Base-by-base conservation (phyloP, 2,888 invertebrate species). In the Pterostichus madidus region DNA sequence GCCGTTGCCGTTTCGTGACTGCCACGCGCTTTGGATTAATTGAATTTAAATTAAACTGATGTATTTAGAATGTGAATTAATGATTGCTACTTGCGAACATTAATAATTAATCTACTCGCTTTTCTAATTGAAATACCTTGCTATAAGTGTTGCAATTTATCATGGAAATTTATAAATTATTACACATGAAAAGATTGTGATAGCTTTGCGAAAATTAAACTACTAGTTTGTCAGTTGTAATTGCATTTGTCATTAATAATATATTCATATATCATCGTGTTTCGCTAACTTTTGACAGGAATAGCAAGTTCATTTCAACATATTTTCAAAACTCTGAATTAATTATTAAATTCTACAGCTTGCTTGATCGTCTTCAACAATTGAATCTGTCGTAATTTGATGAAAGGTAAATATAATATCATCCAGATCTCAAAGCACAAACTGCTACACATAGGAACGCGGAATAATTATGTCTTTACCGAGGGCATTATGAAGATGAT, bases 31-130 rank as follows among this genome's bases (percentile, higher is more conserved):
- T 46, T 10, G 52, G 32, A 75, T 75, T 75, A 75, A 52, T 75
- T 52, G 75, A 75, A 75, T 75, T 75, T 49, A 52, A 75, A 52
- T 75, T 24, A 75, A 75, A 75, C 32, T 75, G 49, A 52, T 75
- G 49, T 75, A 52, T 75, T 75, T 52, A 75, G 75, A 75, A 75
- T 75, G 75, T 49, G 75, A 52, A 75, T 75, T 75, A 52, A 75
- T 75, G 75, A 75, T 52, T 75, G 46, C 46, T 73, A 46, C 73
- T 46, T 17, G 32, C 15, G 13, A 75, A 52, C 31, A 75, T 75
- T 75, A 24, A 75, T 75, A 75, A 75, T 75, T 75, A 75, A 75
- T 75, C 32, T 52, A 52, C 49, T 75, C 35, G 31, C 46, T 11
- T 31, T 52, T 52, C 35, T 75, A 75, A 75, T 75, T 75, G 75